Conservation (phyloP, 2,113 vertebrate species). For the Tricholaema leucomelas region DNA sequence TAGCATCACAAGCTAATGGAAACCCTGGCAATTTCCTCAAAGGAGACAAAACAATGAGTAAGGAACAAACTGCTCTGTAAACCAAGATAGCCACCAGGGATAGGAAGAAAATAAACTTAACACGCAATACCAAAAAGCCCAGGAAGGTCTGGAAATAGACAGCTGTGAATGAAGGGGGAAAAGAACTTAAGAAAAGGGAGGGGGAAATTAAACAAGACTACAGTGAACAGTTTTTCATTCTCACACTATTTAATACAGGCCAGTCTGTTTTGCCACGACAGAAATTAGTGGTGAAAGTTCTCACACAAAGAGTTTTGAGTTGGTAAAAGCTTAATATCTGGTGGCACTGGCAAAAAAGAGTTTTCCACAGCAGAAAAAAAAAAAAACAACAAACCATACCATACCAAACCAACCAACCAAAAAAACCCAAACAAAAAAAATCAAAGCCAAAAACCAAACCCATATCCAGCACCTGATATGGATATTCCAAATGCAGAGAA, state of each 20-base stretch:
- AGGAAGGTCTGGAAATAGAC: not conserved
- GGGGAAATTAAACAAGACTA: not conserved
- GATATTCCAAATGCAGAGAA: no score
- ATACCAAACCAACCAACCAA: no score
- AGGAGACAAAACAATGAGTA: slow-evolving; percentile 29
- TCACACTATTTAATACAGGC: not conserved
- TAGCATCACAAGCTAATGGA: slow-evolving; percentile 36
- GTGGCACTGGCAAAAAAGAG: not conserved
- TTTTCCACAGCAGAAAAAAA: rapidly evolving
- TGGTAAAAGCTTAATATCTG: rapidly evolving
- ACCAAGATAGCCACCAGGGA: slow-evolving; percentile 18
- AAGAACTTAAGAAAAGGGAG: not conserved
- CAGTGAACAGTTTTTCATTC: not conserved
- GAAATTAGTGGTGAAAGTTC: not conserved
- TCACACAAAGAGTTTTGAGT: not conserved
- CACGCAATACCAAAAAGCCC: not conserved
- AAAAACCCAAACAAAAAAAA: no score
- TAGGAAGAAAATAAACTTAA: slow-evolving; percentile 7
- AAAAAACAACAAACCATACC: not conserved
- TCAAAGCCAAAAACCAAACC: no score
- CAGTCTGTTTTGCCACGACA: not conserved
- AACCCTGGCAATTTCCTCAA: slow-evolving; percentile 47
- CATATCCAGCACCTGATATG: no score
- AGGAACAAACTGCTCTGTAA: slow-evolving; percentile 29
- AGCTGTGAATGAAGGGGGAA: not conserved